A percentile compares a stretch with the other conserved stretches of the same genome.
Evolutionary conservation across 2,113 vertebrate species (phyloP).

Genomic region (Edolisoma coerulescens): DNA sequence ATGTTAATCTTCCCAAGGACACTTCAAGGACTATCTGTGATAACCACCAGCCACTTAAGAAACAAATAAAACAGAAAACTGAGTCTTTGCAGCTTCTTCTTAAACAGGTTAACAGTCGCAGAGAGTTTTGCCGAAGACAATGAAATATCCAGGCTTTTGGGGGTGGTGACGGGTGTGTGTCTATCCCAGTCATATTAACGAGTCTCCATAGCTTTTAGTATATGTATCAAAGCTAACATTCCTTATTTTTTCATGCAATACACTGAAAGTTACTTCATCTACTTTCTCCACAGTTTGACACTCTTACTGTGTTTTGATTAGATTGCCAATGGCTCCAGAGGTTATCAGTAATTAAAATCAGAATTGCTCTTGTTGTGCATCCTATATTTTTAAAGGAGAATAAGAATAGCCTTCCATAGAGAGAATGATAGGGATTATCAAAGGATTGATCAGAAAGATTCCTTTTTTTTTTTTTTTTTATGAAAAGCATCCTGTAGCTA

Average conservation of each 20-base stretch:
- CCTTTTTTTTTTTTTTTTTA: background rate
- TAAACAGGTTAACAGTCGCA: background rate
- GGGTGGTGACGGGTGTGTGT: fast-evolving
- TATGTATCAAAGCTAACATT: background rate
- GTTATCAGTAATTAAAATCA: background rate
- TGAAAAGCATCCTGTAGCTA: background rate
- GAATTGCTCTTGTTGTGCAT: background rate
- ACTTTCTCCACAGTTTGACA: background rate
- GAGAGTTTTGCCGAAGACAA: background rate
- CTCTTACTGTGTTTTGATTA: background rate
- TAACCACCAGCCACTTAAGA: background rate
- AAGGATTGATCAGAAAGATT: background rate
- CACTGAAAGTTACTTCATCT: background rate
- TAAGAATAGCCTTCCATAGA: background rate
- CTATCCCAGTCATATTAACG: background rate
- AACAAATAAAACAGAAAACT: background rate
- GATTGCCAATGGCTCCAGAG: background rate
- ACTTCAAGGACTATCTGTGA: background rate
- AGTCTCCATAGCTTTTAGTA: background rate
- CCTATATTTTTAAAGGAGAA: background rate
- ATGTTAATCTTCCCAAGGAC: background rate
- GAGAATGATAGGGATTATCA: background rate
- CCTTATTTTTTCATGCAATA: background rate
- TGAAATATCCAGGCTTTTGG: background rate
- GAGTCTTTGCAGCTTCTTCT: background rate